These are phyloP conservation scores for Trachops cirrhosus DNA, from an alignment of 2,797 vertebrate species.

Conservation along the genomic window DNA sequence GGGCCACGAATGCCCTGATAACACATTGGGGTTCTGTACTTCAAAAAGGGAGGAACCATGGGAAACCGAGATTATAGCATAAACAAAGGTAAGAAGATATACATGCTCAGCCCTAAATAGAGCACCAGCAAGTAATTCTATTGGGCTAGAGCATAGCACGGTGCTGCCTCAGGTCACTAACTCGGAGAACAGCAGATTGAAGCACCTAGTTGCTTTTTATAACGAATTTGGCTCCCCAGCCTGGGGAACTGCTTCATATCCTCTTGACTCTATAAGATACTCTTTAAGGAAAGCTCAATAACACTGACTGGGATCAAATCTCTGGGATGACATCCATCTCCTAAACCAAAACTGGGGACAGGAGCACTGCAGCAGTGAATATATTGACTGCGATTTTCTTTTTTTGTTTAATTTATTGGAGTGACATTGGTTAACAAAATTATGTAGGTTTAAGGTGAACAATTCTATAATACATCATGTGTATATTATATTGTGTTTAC, in stretches of 20 bases:
- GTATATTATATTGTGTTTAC: background rate
- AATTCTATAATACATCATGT: background rate
- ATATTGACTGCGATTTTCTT: slow-evolving; percentile 37
- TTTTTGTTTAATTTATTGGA: background rate
- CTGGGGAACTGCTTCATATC: background rate
- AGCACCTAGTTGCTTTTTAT: background rate
- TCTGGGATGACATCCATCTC: background rate
- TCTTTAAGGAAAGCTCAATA: slow-evolving; percentile 26
- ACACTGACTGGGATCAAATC: slow-evolving; percentile 24
- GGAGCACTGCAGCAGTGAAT: background rate
- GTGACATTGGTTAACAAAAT: background rate
- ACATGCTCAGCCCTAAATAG: background rate
- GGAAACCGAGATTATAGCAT: background rate
- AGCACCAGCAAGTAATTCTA: background rate
- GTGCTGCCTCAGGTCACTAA: background rate
- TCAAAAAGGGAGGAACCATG: background rate
- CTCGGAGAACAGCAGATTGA: background rate
- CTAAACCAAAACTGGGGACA: background rate
- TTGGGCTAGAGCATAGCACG: background rate
- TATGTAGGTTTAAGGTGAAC: too few species aligned
- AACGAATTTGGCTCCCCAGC: background rate
- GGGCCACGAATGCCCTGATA: background rate
- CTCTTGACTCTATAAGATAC: background rate
- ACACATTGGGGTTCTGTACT: background rate
- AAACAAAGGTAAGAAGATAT: background rate